A percentile compares a stretch with the other conserved stretches of the same genome.
Evolutionary conservation across 2,797 vertebrate species (phyloP).

Genomic region (Semotilus atromaculatus): DNA sequence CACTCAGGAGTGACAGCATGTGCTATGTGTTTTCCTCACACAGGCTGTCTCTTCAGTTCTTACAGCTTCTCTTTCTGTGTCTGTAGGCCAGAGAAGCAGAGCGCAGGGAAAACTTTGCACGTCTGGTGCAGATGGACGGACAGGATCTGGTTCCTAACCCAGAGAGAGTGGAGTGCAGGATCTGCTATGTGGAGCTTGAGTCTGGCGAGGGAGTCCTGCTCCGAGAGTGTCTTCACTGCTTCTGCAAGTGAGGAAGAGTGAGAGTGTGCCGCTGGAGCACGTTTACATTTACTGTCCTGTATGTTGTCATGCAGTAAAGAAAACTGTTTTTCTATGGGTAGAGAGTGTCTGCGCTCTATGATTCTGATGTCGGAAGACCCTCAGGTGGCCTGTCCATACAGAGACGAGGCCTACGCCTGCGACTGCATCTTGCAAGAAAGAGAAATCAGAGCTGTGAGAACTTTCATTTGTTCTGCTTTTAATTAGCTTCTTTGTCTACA

Average conservation of each 20-base stretch:
- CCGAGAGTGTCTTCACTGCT: conserved; percentile 89
- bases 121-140: conserved; percentile 81
- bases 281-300: neutral
- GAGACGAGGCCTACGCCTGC: conserved; percentile 84
- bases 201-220: conserved; percentile 81
- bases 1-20: neutral
- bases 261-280: neutral
- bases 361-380: conserved; percentile 86
- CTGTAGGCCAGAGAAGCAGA: conserved; percentile 80
- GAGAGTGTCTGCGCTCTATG: conserved; percentile 82
- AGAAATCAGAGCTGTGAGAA: conserved; percentile 87
- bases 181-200: conserved; percentile 82
- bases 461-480: neutral
- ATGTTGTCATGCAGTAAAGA: neutral
- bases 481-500: neutral
- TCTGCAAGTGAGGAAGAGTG: conserved; percentile 80
- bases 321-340: conserved; percentile 50
- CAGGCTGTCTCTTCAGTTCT: neutral
- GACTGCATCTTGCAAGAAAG: conserved; percentile 83
- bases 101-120: conserved; percentile 82
- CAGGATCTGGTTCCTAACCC: conserved; percentile 84
- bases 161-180: conserved; percentile 82
- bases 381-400: conserved; percentile 85
- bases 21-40: neutral
- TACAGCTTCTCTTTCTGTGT: conserved; percentile 17